Evolutionary conservation across 1,140 invertebrate species (phyloP), one percentile per base, ranked within the genome.

Genomic region (Cepaea nemoralis): DNA sequence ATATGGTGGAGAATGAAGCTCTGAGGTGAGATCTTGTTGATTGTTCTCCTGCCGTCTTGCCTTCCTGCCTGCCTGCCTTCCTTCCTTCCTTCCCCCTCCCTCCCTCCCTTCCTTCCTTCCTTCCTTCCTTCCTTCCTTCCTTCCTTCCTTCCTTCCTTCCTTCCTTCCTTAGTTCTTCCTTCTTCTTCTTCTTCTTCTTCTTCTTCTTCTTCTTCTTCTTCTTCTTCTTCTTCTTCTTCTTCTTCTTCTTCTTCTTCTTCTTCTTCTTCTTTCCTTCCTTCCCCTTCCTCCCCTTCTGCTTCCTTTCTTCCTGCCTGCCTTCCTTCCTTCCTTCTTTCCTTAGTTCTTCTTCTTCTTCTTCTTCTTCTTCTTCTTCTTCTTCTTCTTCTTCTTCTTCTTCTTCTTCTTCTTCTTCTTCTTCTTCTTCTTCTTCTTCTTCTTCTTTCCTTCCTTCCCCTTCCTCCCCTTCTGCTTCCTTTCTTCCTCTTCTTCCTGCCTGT

Each of bases 1-100:
- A 93, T 79, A 93, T 95, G 71, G 94, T 91, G n/a, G 97, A 98
- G 90, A 98, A 98, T 90, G 94, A 96, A 85, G 94, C 95, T 0
- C 89, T 98, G 16, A 93, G 96, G 75, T 92, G 84, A 59, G 16
- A 45, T 45, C 19, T 48, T 33, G 63, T 37, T 39, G 14, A 12
- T 24, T 33, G 12, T 16, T 16, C 19, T 16, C 67, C 5, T 35
- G 14, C 35, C n/a, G 16, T 19, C 45, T 48, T 48, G 19, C 45
- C 19, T 48, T 48, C 45, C 45, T 55, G 31, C 33, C 35, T 71
- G 45, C 19, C 45, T 48, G 8, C 19, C 45, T 48, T 48, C 45
- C 45, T 48, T 8, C 8, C 19, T 48, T 48, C 19, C 19, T 19
- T 48, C 45, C 19, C 8, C 45, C 45, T 48, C 19, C 8, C 45